A percentile compares a stretch with the other conserved stretches of the same genome.
Conservation (phyloP, 2,888 invertebrate genomes). For the Teinopalpus imperialis region DNA sequence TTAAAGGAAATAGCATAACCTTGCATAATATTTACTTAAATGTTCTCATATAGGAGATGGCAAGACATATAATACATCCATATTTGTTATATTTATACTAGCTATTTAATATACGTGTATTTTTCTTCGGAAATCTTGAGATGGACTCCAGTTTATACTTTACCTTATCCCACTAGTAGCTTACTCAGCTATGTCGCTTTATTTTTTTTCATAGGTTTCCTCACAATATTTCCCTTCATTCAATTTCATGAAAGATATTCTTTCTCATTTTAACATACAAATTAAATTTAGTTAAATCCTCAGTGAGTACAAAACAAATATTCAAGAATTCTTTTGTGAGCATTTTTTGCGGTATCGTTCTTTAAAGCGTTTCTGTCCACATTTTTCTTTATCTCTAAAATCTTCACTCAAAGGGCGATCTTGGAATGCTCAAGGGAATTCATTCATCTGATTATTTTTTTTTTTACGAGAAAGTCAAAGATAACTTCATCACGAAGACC, state of each 20-base stretch:
- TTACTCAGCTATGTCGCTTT: no score
- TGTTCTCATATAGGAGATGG: no score
- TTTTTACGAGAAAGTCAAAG: constrained; percentile 52
- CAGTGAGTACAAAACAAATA: constrained; percentile 38
- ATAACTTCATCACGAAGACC: constrained; percentile 55
- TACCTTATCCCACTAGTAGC: no score
- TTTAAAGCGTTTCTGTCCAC: constrained; percentile 48
- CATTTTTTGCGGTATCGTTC: constrained; percentile 55
- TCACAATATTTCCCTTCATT: background rate
- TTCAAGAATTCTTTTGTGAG: constrained; percentile 59
- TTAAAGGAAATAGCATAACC: no score
- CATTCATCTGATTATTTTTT: constrained; percentile 69
- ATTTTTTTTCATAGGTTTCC: background rate
- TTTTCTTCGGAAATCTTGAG: no score
- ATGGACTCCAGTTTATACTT: no score
- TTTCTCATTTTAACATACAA: constrained; percentile 15
- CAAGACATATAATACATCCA: no score
- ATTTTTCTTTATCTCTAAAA: constrained; percentile 65
- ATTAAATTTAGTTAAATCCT: constrained; percentile 25
- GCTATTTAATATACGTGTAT: no score
- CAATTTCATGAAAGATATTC: constrained; percentile 2
- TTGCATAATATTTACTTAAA: no score
- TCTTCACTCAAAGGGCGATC: constrained; percentile 64
- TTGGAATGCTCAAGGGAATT: constrained; percentile 64
- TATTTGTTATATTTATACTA: no score